Evolutionary conservation across 2,797 vertebrate genomes (phyloP), one percentile per base, ranked within the genome.

Genomic region (Ctenopoma multispine): DNA sequence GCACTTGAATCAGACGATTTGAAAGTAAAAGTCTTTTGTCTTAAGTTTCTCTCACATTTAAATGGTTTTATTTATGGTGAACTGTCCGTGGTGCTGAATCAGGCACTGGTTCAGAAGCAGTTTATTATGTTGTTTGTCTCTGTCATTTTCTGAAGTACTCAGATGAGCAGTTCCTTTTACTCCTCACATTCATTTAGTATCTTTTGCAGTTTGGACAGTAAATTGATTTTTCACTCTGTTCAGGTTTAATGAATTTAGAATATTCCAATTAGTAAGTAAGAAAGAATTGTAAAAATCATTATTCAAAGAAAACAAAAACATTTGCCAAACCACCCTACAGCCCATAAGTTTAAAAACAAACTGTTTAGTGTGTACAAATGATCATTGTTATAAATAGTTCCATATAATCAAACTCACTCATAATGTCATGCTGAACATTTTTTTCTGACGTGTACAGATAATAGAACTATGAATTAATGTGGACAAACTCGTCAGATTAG

Each of bases 81-180:
- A 24, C 69, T 81, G 68, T 75, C 63, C 14, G 5, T 40, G 20
- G 64, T 69, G 9, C 57, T 76, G 64, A 67, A 46, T 17, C 10
- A 38, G 48, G 0, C 18, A 24, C 13, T 18, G 2, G 5, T 10
- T 40, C 43, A 36, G 55, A 59, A 75, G 51, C 60, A 72, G 70
- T 63, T 54, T 21, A 7, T 53, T 51, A n/a, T n/a, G n/a, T 58
- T 83, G 20, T 53, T 87, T 41, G 6, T 57, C 14, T 36, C 34
- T 29, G 31, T 34, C 8, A 34, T 34, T 3, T 34, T 7, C 31
- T 34, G 31, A 34, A 10, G 31, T 34, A 34, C 31, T 34, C 31
- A 10, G 31, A 9, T 34, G 31, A 3, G 8, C 31, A 41, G 15
- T 41, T 41, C 14, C 14, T 15, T 1, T 14, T 15, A 41, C 40